These are phyloP conservation scores for Corythornis vintsioides DNA, from an alignment of 2,113 vertebrate genomes.

Conservation along the genomic window DNA sequence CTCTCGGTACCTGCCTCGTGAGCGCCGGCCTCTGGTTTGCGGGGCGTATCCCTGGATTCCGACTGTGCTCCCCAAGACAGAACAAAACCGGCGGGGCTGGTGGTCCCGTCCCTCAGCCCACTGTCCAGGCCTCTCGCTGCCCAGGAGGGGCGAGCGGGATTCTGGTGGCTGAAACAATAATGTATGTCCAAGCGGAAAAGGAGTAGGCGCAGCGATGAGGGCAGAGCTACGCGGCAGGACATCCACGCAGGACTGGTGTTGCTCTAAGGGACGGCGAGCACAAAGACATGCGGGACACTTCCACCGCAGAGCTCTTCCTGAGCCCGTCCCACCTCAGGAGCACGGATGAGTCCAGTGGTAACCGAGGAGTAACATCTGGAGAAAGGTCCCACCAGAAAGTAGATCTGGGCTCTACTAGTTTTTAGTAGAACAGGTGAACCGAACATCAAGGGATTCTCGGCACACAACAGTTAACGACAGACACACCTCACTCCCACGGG, in stretches of 20 bases:
- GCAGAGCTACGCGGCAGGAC: rapidly evolving
- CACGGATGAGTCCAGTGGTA: rapidly evolving
- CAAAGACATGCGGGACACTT: rapidly evolving
- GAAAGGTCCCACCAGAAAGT: background rate
- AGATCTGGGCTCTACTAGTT: background rate
- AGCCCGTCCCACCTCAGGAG: background rate
- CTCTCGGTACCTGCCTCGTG: rapidly evolving
- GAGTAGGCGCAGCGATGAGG: rapidly evolving
- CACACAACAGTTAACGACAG: background rate
- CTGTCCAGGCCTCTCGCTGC: background rate
- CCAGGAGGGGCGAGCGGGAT: rapidly evolving
- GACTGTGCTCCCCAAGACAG: rapidly evolving
- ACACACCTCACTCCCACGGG: background rate
- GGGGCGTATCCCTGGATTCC: background rate
- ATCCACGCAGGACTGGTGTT: rapidly evolving
- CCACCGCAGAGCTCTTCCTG: too few species aligned
- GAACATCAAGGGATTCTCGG: background rate
- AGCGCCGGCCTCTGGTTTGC: rapidly evolving
- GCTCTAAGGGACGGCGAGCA: background rate
- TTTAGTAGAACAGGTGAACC: too few species aligned
- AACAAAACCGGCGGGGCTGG: background rate
- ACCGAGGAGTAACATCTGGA: background rate
- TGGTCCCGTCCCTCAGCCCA: background rate
- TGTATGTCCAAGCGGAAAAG: background rate
- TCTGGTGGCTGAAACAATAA: background rate